A percentile compares a stretch with the other conserved stretches of the same genome.
phyloP scores from a whole-genome alignment of 2,888 invertebrate species.

The Drosophila meridiana region DNA sequence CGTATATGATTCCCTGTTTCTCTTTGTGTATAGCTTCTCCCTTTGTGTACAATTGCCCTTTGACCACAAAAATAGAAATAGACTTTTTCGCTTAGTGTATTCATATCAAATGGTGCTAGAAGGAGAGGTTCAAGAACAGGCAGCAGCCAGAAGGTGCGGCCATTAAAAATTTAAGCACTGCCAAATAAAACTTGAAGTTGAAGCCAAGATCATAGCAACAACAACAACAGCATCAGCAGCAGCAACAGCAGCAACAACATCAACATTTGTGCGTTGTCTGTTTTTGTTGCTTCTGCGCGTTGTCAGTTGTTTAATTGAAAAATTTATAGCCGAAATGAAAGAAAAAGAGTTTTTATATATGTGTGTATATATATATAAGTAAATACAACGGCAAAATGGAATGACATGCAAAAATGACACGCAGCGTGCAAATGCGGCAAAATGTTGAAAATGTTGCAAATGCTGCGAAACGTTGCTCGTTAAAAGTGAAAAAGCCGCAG shows the following conservation, averaged over 20 bases:
- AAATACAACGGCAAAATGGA: constrained; percentile 20
- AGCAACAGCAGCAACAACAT: not conserved
- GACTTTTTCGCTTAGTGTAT: constrained; percentile 8
- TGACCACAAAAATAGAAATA: not conserved
- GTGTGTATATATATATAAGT: not conserved
- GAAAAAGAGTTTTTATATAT: not conserved
- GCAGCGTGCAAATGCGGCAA: constrained; percentile 60
- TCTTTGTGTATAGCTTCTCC: not conserved
- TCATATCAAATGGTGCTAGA: constrained; percentile 5
- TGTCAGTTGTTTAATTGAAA: constrained; percentile 59
- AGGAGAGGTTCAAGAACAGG: constrained; percentile 33
- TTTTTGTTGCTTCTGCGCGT: constrained; percentile 14
- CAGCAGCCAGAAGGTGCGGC: constrained; percentile 40
- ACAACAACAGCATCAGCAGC: constrained; percentile 15
- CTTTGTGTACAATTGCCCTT: not conserved
- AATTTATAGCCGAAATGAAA: constrained; percentile 58
- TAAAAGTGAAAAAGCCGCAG: constrained; percentile 82
- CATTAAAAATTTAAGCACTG: constrained; percentile 50
- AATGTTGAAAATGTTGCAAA: constrained; percentile 57
- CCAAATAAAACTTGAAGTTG: constrained; percentile 36
- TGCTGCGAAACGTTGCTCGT: constrained; percentile 47
- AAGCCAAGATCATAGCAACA: constrained; percentile 41
- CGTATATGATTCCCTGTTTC: not conserved
- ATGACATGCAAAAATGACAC: constrained; percentile 65
- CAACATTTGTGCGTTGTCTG: constrained; percentile 23